Conservation (phyloP, 2,113 vertebrate genomes). For the Calidris pugnax region DNA sequence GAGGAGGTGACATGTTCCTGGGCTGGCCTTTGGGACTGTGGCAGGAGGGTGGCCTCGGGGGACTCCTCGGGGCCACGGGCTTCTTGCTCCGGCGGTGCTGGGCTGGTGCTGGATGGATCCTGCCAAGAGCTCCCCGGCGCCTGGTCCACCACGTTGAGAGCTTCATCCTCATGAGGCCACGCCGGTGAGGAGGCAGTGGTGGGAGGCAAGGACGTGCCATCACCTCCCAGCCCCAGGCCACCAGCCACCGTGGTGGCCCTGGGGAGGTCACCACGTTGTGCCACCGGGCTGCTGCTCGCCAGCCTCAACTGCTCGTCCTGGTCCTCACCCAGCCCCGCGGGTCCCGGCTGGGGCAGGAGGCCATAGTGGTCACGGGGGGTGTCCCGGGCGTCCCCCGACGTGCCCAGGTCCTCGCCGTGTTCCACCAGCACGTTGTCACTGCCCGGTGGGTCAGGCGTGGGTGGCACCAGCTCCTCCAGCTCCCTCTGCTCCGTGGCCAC, state of each 20-base stretch:
- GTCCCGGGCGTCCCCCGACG: neutral
- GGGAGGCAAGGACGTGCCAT: neutral
- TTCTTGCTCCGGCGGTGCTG: rapidly evolving
- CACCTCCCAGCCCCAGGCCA: rapidly evolving
- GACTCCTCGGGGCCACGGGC: neutral
- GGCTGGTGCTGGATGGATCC: neutral
- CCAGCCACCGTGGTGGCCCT: rapidly evolving
- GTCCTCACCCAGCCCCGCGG: neutral
- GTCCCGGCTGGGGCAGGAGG: neutral
- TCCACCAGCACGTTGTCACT: slow-evolving; percentile 36
- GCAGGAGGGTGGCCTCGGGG: rapidly evolving
- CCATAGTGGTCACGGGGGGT: neutral
- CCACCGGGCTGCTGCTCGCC: rapidly evolving
- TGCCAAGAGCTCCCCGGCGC: neutral
- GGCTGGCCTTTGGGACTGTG: neutral
- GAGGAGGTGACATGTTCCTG: rapidly evolving
- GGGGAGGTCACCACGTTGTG: neutral
- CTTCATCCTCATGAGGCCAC: neutral
- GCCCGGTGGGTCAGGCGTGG: neutral
- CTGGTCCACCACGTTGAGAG: neutral
- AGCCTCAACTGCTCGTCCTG: slow-evolving; percentile 22
- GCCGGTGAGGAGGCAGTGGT: neutral
- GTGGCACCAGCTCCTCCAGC: neutral
- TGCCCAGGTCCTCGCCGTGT: neutral
- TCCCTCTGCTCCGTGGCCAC: neutral